phyloP scores from a whole-genome alignment of 2,113 vertebrate genomes.

The Edolisoma coerulescens region DNA sequence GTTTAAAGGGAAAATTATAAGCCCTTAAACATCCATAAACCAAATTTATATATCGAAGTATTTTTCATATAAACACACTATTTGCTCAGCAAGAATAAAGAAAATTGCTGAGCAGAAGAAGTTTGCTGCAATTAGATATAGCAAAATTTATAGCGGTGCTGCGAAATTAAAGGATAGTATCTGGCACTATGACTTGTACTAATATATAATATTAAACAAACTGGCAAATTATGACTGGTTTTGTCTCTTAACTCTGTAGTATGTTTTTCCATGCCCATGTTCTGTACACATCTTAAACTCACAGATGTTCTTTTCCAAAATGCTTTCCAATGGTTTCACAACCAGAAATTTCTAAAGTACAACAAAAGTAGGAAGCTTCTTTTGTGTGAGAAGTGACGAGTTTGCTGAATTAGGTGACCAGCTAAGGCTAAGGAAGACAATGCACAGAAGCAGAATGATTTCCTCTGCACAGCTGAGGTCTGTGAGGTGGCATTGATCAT shows the following conservation, averaged over 20 bases:
- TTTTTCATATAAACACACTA: not conserved
- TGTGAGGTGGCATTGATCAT: not conserved
- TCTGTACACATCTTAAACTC: not conserved
- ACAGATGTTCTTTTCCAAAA: conserved; percentile 13
- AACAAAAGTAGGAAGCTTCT: conserved; percentile 57
- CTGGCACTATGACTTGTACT: not conserved
- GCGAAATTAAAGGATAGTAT: not conserved
- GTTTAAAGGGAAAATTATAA: not conserved
- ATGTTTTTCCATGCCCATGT: not conserved
- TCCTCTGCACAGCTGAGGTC: conserved; percentile 1
- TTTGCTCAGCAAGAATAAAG: conserved; percentile 8
- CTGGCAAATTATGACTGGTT: not conserved
- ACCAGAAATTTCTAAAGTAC: not conserved
- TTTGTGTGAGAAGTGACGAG: not conserved
- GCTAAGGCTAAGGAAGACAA: conserved; percentile 16
- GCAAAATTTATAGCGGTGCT: not conserved
- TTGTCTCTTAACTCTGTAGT: not conserved
- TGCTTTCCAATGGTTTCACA: not conserved
- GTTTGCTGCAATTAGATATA: not conserved
- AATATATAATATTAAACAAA: not conserved
- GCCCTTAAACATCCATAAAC: not conserved
- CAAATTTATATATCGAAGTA: not conserved
- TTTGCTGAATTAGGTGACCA: not conserved
- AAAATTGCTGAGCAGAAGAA: conserved; percentile 22
- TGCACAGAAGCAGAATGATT: conserved; percentile 15